Conservation (phyloP, 2,113 vertebrate species). For the Rana temporaria region DNA sequence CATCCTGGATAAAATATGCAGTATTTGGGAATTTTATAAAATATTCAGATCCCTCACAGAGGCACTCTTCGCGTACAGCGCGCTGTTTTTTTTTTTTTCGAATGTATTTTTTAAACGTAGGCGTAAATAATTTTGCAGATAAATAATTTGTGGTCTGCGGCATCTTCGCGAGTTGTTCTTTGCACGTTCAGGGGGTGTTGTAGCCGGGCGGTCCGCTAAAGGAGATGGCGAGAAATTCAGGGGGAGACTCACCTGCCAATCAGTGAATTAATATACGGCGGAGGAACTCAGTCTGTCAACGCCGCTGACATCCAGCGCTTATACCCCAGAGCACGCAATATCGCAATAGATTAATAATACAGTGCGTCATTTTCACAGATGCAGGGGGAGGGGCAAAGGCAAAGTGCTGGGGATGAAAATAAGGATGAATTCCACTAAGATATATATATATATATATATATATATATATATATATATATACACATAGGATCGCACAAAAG, state of each 20-base stretch:
- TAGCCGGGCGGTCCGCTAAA: neutral
- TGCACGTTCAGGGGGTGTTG: neutral
- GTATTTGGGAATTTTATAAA: neutral
- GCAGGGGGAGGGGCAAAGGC: too few relatives aligned
- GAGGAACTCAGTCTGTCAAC: too few relatives aligned
- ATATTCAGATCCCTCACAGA: neutral
- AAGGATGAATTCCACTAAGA: too few relatives aligned
- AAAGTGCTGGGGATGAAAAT: too few relatives aligned
- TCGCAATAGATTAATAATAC: too few relatives aligned
- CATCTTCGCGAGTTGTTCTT: neutral
- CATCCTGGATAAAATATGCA: neutral
- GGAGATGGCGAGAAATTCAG: neutral
- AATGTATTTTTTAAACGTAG: neutral
- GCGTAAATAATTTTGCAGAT: constrained; percentile 11
- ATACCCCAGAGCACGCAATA: too few relatives aligned
- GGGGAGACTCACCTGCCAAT: neutral
- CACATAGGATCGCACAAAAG: too few relatives aligned
- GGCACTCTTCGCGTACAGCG: neutral
- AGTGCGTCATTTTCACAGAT: too few relatives aligned
- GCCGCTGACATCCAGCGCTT: too few relatives aligned
- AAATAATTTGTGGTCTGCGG: constrained; percentile 8
- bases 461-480: too few relatives aligned
- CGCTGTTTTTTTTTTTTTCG: too few relatives aligned
- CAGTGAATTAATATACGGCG: neutral
- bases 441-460: too few relatives aligned